Percentiles rank a stretch among this genome's conserved stretches.
Evolutionary conservation across 2,113 vertebrate species (phyloP).

Genomic region (Amia ocellicauda): DNA sequence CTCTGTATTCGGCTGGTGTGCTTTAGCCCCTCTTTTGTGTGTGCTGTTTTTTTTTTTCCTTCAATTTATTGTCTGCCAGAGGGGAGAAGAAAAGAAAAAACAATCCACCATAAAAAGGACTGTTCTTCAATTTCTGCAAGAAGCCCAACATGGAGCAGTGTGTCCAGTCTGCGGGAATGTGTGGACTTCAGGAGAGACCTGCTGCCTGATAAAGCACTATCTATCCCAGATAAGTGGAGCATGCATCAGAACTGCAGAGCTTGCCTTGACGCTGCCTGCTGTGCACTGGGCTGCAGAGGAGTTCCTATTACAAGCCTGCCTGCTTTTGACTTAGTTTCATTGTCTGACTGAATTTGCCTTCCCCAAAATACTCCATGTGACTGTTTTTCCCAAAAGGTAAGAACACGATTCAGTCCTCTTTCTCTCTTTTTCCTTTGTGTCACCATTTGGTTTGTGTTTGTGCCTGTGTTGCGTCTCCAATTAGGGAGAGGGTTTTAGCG

Average conservation of each 20-base stretch:
- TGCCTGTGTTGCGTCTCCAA: background rate
- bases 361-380: conserved; percentile 33
- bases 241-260: conserved; percentile 55
- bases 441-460: background rate
- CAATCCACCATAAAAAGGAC: conserved; percentile 5
- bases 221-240: conserved; percentile 56
- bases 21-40: no score
- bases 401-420: conserved; percentile 16
- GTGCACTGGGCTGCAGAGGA: conserved; percentile 48
- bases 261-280: conserved; percentile 36
- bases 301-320: conserved; percentile 42
- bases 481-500: background rate
- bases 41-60: no score
- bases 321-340: conserved; percentile 39
- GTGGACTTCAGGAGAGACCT: conserved; percentile 73
- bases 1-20: conserved; percentile 5
- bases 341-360: conserved; percentile 30
- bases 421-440: background rate
- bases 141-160: conserved; percentile 56
- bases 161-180: conserved; percentile 70
- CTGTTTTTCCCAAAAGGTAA: conserved; percentile 58
- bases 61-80: conserved; percentile 19
- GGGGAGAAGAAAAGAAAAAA: conserved; percentile 30
- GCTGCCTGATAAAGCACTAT: conserved; percentile 45
- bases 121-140: conserved; percentile 41